Evolutionary conservation across 2,888 invertebrate species (phyloP).

Genomic region (Eupithecia pulchellata): DNA sequence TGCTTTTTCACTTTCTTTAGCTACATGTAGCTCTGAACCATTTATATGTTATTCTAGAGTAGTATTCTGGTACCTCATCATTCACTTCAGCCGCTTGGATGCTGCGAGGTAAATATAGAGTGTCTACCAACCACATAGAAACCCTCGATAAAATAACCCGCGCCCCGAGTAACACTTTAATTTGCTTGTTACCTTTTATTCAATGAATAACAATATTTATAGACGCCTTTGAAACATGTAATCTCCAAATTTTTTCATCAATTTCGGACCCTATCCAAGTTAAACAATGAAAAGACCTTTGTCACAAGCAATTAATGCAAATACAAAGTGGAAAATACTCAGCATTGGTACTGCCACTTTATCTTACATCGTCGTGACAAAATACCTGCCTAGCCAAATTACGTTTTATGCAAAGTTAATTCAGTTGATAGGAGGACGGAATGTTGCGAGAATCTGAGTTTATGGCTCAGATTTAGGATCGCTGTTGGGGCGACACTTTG

Average conservation of each 20-base stretch:
- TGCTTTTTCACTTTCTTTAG: background rate
- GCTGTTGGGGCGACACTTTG: constrained; percentile 32
- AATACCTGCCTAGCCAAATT: constrained; percentile 58
- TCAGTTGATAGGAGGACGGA: constrained; percentile 44
- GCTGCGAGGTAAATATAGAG: background rate
- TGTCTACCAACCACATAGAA: background rate
- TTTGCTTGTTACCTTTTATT: background rate
- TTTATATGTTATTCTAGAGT: background rate
- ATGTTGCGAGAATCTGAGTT: constrained; percentile 39
- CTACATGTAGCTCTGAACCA: background rate
- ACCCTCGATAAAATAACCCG: background rate
- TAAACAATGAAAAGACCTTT: constrained; percentile 1
- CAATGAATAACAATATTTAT: background rate
- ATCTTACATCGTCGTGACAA: constrained; percentile 47
- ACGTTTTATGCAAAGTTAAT: constrained; percentile 50
- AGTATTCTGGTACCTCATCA: background rate
- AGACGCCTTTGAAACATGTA: background rate
- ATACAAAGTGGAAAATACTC: constrained; percentile 26
- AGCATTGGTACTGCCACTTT: constrained; percentile 17
- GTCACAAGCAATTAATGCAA: constrained; percentile 5
- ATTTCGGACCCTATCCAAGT: background rate
- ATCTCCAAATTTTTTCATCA: background rate
- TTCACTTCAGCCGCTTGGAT: background rate
- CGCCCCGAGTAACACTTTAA: background rate
- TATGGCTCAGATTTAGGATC: constrained; percentile 33